These are phyloP conservation scores for Arrhopalites spinosus DNA, from an alignment of 2,888 invertebrate genomes.

Conservation along the genomic window DNA sequence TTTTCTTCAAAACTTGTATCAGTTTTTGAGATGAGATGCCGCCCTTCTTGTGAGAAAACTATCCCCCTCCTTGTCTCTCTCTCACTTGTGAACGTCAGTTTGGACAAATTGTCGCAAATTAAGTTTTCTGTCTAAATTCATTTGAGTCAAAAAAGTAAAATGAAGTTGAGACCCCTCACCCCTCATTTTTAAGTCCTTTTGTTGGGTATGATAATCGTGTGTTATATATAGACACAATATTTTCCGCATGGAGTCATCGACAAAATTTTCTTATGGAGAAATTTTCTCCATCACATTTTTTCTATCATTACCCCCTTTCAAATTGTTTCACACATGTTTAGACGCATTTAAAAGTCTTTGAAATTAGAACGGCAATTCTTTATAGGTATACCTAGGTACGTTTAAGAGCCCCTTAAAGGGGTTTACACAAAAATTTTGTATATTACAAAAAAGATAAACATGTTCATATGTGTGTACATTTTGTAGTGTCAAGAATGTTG, in stretches of 20 bases:
- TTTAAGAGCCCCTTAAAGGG: too few species aligned
- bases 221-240: not conserved
- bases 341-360: too few species aligned
- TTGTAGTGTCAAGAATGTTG: too few species aligned
- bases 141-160: conserved; percentile 41
- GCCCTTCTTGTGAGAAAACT: too few species aligned
- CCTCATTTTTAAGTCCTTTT: not conserved
- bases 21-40: too few species aligned
- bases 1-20: not conserved
- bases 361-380: too few species aligned
- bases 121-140: conserved; percentile 36
- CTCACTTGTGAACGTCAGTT: conserved; percentile 24
- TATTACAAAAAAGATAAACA: too few species aligned
- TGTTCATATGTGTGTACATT: too few species aligned
- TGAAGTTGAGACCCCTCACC: not conserved
- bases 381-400: too few species aligned
- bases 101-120: conserved; percentile 44
- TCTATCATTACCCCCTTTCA: not conserved
- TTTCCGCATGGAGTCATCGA: too few species aligned
- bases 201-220: not conserved
- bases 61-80: not conserved
- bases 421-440: too few species aligned
- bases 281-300: not conserved
- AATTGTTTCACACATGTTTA: too few species aligned
- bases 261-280: not conserved